A percentile compares a stretch with the other conserved stretches of the same genome.
Conservation (phyloP, 1,140 invertebrate species). For the Apis cerana region DNA sequence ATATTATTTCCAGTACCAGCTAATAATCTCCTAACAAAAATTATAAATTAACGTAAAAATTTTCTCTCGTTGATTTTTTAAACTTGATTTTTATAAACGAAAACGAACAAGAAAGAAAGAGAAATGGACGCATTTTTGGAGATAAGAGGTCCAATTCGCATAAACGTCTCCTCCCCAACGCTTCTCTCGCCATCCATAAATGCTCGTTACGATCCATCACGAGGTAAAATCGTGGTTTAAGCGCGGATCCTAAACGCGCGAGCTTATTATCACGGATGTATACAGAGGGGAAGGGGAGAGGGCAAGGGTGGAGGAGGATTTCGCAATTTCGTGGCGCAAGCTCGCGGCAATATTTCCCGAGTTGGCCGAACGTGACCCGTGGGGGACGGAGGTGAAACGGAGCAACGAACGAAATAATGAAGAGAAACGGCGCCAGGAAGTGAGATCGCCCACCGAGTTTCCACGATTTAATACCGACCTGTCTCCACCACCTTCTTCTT, state of each 20-base stretch:
- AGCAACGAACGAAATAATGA: slow-evolving; percentile 8
- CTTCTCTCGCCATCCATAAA: slow-evolving; percentile 4
- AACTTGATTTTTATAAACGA: too few relatives aligned
- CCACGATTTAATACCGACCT: neutral
- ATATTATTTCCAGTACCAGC: too few relatives aligned
- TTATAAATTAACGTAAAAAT: too few relatives aligned
- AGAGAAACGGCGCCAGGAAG: neutral
- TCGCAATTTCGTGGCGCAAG: neutral
- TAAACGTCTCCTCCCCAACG: neutral
- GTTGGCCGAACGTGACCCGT: slow-evolving; percentile 23
- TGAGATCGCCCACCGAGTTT: neutral
- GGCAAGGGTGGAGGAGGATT: neutral
- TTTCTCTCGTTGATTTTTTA: too few relatives aligned
- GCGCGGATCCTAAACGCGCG: neutral
- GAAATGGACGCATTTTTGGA: neutral
- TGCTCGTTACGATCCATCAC: neutral
- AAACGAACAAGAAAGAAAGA: too few relatives aligned
- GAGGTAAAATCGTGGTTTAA: slow-evolving; percentile 4
- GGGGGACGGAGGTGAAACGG: neutral
- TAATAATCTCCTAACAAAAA: too few relatives aligned
- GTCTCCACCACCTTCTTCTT: too few relatives aligned
- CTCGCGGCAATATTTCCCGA: neutral
- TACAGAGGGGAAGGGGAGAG: too few relatives aligned
- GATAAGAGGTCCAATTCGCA: neutral
- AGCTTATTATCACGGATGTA: slow-evolving; percentile 1